Base-by-base conservation (phyloP, 2,888 invertebrate species). In the Yponomeuta sedellus region DNA sequence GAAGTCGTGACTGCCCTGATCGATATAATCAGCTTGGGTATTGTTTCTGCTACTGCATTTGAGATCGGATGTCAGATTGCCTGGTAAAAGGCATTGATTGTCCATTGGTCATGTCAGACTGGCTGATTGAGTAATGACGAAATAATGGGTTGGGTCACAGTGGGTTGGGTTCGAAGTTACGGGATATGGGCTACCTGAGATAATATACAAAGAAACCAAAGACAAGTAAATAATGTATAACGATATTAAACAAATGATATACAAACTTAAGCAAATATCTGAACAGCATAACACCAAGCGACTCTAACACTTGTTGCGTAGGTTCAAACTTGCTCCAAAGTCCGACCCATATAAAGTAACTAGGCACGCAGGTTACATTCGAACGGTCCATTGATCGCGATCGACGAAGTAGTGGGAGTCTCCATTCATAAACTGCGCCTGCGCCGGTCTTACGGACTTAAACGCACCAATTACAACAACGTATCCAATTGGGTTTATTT, bases 331-430 rank as follows among this genome's bases (percentile, higher is more conserved):
- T 8, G 20, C 20, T 59, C 59, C 25, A 59, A 59, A 12, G 20
- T 12, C 59, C 20, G n/a, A 25, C 25, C 22, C 59, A 59, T 25
- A 28, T 61, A 58, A 58, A 61, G 61, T 61, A 61, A 22, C 22
- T 59, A 20, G 22, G 59, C 59, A 59, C 44, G 16, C 44, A 52
- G 59, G 22, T 25, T n/a, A 28, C 22, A 34, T 34, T n/a, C 71
- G 65, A 66, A 64, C 85, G 76, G 79, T 78, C 82, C 86, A 87
- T 86, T 88, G 87, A 88, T 83, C 77, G 77, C 71, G 70, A 75
- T 73, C 74, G 73, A 72, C 75, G 72, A 40, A 72, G 77, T 75
- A 75, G 82, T 75, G 81, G 78, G 81, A 79, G 71, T 78, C 75
- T 79, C 79, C 85, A 88, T 88, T 86, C 82, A 84, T 80, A 79